Conservation (phyloP, 2,113 vertebrate species). For the Neotragus moschatus region DNA sequence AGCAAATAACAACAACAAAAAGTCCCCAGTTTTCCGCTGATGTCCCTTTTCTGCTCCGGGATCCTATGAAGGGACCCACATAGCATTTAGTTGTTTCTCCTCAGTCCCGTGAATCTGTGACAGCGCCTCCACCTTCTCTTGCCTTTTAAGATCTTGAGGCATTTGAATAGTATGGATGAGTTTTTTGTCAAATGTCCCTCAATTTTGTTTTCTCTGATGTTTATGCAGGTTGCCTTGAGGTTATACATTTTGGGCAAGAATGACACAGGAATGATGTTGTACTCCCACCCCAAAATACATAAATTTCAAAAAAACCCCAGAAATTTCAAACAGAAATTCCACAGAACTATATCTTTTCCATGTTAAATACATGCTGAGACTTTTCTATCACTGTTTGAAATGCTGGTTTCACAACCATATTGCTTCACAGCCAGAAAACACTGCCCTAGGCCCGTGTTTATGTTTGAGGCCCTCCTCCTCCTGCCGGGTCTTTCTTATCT, state of each 20-base stretch:
- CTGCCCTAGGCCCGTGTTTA: not conserved
- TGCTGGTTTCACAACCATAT: not conserved
- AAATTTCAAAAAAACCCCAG: not conserved
- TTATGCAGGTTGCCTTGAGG: not conserved
- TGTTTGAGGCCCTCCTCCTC: not conserved
- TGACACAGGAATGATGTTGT: not conserved
- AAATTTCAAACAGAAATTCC: not conserved
- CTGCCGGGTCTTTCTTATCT: not conserved
- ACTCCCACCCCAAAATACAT: not conserved
- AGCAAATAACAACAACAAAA: not conserved
- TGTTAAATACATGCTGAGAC: not conserved
- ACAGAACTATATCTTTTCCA: not conserved
- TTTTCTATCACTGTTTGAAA: not conserved
- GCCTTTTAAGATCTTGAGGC: not conserved
- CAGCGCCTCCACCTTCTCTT: not conserved
- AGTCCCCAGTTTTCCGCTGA: not conserved
- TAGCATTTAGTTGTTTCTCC: not conserved
- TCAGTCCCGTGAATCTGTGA: not conserved
- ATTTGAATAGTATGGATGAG: not conserved
- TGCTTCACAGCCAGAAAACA: not conserved
- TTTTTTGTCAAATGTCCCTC: not conserved
- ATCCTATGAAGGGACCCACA: not conserved
- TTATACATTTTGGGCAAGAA: not conserved
- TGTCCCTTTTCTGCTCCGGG: not conserved
- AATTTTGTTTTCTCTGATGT: not conserved